Evolutionary conservation across 1,140 invertebrate genomes (phyloP).

Genomic region (Pollicipes pollicipes): DNA sequence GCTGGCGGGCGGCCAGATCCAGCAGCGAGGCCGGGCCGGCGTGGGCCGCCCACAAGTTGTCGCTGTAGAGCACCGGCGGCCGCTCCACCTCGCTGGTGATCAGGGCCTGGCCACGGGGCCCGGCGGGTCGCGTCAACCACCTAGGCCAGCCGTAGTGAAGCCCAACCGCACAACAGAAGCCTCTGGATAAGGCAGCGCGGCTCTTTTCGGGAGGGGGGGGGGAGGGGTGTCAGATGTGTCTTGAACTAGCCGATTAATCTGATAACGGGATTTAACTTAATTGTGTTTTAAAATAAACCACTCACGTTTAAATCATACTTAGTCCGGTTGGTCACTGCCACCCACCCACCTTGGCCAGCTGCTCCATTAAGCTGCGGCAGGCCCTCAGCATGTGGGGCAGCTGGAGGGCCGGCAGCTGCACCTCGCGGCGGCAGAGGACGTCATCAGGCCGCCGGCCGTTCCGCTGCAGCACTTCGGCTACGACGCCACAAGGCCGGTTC

Average conservation of each 20-base stretch:
- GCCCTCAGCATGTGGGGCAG: constrained; percentile 24
- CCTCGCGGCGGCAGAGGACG: constrained; percentile 28
- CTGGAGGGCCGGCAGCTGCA: constrained; percentile 27
- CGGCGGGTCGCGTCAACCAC: too few species aligned
- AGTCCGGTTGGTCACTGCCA: neutral
- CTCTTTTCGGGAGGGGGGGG: too few species aligned
- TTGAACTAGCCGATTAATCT: too few species aligned
- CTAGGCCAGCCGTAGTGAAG: too few species aligned
- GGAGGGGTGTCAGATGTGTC: too few species aligned
- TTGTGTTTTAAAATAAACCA: too few species aligned
- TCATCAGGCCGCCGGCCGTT: constrained; percentile 33
- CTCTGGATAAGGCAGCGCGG: too few species aligned
- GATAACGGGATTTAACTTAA: too few species aligned
- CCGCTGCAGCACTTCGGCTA: constrained; percentile 31
- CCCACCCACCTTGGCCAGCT: constrained; percentile 28
- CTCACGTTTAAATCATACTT: too few species aligned
- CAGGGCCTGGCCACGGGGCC: constrained; percentile 13
- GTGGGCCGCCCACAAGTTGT: constrained; percentile 28
- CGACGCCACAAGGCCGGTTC: constrained; percentile 25
- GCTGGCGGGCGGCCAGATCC: too few species aligned
- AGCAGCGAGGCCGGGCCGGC: constrained; percentile 20
- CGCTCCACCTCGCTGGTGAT: constrained; percentile 22
- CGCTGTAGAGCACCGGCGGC: constrained; percentile 27
- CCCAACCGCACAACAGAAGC: too few species aligned
- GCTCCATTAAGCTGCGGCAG: constrained; percentile 25